Percentiles rank a stretch among this genome's conserved stretches.
phyloP scores from a whole-genome alignment of 2,113 vertebrate species.

The Hemicordylus capensis region DNA sequence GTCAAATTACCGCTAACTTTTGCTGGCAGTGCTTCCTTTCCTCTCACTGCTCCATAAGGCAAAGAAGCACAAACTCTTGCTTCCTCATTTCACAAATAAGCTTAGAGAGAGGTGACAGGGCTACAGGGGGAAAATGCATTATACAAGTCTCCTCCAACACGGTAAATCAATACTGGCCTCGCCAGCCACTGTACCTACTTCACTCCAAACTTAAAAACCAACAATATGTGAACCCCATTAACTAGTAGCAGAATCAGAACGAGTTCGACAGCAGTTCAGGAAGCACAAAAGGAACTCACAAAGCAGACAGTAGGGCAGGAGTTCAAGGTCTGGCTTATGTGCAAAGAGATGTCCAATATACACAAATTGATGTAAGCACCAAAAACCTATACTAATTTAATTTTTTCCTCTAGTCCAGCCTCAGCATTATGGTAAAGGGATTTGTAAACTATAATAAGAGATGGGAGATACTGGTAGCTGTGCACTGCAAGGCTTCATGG shows the following conservation, averaged over 20 bases:
- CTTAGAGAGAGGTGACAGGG: not conserved
- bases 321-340: not conserved
- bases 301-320: not conserved
- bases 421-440: not conserved
- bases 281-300: not conserved
- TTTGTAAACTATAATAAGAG: not conserved
- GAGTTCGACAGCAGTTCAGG: not conserved
- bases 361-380: too few species aligned
- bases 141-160: not conserved
- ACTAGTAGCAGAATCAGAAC: not conserved
- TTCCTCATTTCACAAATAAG: not conserved
- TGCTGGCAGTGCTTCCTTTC: not conserved
- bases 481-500: not conserved
- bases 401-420: too few species aligned
- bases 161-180: not conserved
- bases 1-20: not conserved
- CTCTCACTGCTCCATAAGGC: not conserved
- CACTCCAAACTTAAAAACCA: not conserved
- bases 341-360: not conserved
- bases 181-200: not conserved
- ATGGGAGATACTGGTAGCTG: not conserved
- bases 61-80: not conserved
- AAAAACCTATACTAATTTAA: too few species aligned
- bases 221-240: not conserved
- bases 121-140: not conserved